These are phyloP conservation scores for Carassius auratus DNA, from an alignment of 2,113 vertebrate species.

Conservation along the genomic window DNA sequence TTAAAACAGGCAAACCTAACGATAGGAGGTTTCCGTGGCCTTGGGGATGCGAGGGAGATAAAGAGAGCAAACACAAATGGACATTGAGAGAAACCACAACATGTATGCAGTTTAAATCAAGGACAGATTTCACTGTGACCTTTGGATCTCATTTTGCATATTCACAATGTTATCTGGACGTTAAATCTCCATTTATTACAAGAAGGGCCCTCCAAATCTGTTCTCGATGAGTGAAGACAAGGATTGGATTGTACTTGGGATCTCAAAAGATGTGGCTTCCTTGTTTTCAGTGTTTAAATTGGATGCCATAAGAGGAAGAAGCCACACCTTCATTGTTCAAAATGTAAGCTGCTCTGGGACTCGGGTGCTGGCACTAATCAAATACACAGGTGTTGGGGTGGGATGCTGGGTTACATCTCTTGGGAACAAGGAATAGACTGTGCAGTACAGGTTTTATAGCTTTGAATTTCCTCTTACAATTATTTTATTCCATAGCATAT, in stretches of 20 bases:
- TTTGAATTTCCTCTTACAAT: conserved; percentile 33
- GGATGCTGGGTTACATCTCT: conserved; percentile 20
- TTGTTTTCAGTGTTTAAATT: conserved; percentile 60
- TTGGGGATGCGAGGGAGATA: neutral
- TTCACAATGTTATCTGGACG: neutral
- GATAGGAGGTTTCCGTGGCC: neutral
- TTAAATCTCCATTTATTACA: neutral
- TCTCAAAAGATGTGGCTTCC: conserved; percentile 54
- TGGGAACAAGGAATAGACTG: conserved; percentile 28
- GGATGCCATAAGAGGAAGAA: conserved; percentile 41
- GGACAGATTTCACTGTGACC: neutral
- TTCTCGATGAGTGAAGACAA: conserved; percentile 41
- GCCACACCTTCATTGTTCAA: conserved; percentile 49
- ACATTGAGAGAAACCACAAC: neutral
- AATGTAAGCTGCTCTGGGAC: conserved; percentile 44
- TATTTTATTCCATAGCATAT: conserved; percentile 16
- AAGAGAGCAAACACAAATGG: neutral
- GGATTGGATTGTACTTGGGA: conserved; percentile 59
- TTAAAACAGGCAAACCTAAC: conserved; percentile 45
- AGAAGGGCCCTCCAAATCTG: neutral
- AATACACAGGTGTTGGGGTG: conserved; percentile 20
- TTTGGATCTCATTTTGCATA: neutral
- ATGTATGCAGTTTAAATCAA: neutral
- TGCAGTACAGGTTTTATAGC: neutral
- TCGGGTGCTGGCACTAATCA: conserved; percentile 39